Base-by-base conservation (phyloP, 1,140 invertebrate genomes). In the Matsumurasca onukii region DNA sequence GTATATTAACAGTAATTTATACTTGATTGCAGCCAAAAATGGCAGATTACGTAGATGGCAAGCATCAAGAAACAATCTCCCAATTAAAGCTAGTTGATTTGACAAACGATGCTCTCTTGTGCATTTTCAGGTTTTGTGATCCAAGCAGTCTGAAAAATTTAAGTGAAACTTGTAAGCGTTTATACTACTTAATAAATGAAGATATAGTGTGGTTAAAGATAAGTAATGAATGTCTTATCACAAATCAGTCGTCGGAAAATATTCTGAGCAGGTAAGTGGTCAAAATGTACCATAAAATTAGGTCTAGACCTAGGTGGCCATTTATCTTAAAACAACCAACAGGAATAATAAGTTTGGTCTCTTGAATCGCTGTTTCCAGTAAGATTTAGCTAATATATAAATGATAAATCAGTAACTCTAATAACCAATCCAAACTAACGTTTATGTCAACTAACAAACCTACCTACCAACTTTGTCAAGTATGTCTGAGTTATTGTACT, bases 21-120 rank as follows among this genome's bases (percentile, higher is more conserved):
- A 51, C 24, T 20, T 51, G 3, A 20, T n/a, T 20, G n/a, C n/a
- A 20, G 49, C 49, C 49, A 22, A 51, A 12, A 51, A 51, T 51
- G 49, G 49, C 49, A 51, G 3, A 51, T 51, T 51, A 51, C 24
- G n/a, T 20, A 20, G 49, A 22, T 51, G 5, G 17, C 49, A 22
- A 20, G 24, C n/a, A 51, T 51, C 5, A 20, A 51, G 49, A 5
- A 5, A 51, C 49, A 51, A 3, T 51, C 5, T 5, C n/a, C 49
- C 49, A 51, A 51, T 20, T 51, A 51, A 51, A 51, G n/a, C 49
- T 51, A 51, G 49, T 51, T 51, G 49, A 51, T 20, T n/a, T 51
- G 3, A 17, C 49, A 51, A 51, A 17, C 3, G 49, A 51, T 20
- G 49, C 24, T 51, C 24, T 51, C n/a, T 22, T 51, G 5, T 51